phyloP scores from a whole-genome alignment of 2,888 invertebrate species.

The Synergus japonicus region DNA sequence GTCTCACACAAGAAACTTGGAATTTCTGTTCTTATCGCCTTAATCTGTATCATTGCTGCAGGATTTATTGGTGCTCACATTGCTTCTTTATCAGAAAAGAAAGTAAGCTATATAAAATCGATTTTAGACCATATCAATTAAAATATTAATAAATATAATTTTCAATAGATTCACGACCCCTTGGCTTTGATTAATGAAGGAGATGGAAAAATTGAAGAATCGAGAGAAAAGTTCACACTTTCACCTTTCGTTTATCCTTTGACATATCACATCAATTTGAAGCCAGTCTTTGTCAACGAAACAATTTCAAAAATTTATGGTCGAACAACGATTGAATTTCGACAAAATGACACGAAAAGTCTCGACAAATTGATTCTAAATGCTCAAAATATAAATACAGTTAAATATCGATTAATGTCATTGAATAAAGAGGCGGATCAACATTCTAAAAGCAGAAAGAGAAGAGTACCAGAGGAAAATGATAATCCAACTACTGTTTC shows the following conservation, averaged over 20 bases:
- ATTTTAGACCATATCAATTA: too few species aligned
- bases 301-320: slow-evolving; percentile 60
- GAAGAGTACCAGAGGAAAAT: slow-evolving; percentile 39
- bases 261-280: slow-evolving; percentile 64
- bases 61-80: slow-evolving; percentile 69
- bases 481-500: slow-evolving; percentile 10
- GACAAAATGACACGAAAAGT: slow-evolving; percentile 55
- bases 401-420: slow-evolving; percentile 50
- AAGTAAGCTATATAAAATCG: slow-evolving; percentile 49
- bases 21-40: slow-evolving; percentile 60
- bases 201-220: slow-evolving; percentile 46
- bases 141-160: slow-evolving; percentile 24
- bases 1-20: slow-evolving; percentile 81
- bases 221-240: slow-evolving; percentile 53
- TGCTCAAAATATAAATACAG: slow-evolving; percentile 62
- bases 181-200: slow-evolving; percentile 60
- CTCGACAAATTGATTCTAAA: slow-evolving; percentile 63
- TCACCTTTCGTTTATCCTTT: slow-evolving; percentile 63
- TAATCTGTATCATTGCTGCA: slow-evolving; percentile 64
- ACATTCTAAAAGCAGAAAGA: slow-evolving; percentile 48
- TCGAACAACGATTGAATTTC: slow-evolving; percentile 63
- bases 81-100: slow-evolving; percentile 61
- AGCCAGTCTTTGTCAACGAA: slow-evolving; percentile 57
- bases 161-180: slow-evolving; percentile 53
- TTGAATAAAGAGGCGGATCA: neutral